Evolutionary conservation across 2,888 invertebrate genomes (phyloP).

Genomic region (Clusia tigrina): DNA sequence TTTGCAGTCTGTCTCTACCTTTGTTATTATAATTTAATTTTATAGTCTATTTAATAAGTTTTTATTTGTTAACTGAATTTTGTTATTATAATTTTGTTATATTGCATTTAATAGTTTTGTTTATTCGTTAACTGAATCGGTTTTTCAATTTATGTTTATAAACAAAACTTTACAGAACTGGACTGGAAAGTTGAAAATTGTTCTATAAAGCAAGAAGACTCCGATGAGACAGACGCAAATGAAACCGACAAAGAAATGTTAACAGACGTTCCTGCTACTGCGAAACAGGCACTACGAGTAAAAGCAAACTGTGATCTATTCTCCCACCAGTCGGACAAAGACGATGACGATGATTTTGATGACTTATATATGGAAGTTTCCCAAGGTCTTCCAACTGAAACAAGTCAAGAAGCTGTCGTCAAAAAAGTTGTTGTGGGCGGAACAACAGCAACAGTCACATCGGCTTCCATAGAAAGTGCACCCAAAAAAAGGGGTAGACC

Average conservation of each 20-base stretch:
- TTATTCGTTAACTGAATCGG: not conserved
- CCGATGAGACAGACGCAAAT: not conserved
- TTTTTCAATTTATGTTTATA: not conserved
- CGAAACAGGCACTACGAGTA: too few species aligned
- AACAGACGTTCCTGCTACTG: too few species aligned
- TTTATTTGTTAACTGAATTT: too few species aligned
- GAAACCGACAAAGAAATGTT: not conserved
- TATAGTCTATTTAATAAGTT: too few species aligned
- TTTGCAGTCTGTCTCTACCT: too few species aligned
- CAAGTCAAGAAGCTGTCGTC: not conserved
- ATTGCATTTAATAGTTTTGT: too few species aligned
- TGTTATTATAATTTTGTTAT: too few species aligned
- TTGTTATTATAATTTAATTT: too few species aligned
- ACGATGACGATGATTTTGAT: not conserved
- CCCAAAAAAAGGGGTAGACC: not conserved
- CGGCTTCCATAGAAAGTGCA: not conserved
- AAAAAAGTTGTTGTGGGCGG: too few species aligned
- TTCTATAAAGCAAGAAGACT: not conserved
- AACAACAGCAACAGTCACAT: not conserved
- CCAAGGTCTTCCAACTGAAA: not conserved
- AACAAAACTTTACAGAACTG: conserved; percentile 5
- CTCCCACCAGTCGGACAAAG: too few species aligned
- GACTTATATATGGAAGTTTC: not conserved
- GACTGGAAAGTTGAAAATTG: not conserved
- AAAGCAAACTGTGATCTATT: too few species aligned